Conservation (phyloP, 2,888 invertebrate genomes). For the Amorpha juglandis region DNA sequence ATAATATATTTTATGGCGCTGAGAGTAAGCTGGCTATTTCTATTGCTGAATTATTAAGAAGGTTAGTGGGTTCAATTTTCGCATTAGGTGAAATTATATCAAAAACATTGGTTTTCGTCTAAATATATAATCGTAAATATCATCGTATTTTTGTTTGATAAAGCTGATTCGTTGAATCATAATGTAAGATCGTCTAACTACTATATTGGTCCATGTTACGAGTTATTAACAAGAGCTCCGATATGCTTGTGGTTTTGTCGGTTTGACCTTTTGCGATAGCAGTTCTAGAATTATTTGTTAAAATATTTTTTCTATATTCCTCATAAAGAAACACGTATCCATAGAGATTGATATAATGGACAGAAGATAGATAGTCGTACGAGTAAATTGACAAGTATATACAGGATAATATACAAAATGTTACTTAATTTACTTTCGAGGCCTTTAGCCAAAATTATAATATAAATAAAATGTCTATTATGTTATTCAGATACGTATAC, state of each 20-base stretch:
- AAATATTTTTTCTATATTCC: not conserved
- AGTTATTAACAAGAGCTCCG: too few species aligned
- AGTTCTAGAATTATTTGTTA: not conserved
- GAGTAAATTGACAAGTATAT: not conserved
- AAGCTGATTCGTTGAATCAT: not conserved
- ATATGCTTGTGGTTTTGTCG: not conserved
- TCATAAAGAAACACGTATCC: not conserved
- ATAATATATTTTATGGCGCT: too few species aligned
- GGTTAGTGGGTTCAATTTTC: not conserved
- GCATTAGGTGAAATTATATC: not conserved
- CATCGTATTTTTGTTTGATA: not conserved
- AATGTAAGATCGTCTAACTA: too few species aligned
- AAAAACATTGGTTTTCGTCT: too few species aligned
- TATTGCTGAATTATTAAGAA: not conserved
- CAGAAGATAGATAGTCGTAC: not conserved
- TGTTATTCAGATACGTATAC: too few species aligned
- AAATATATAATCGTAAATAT: too few species aligned
- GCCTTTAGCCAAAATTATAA: too few species aligned
- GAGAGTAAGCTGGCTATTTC: not conserved
- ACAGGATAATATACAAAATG: conserved; percentile 2
- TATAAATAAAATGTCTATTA: too few species aligned
- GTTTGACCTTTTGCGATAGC: not conserved
- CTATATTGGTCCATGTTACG: not conserved
- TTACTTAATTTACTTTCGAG: not conserved
- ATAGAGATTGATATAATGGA: not conserved